Evolutionary conservation across 2,797 vertebrate species (phyloP).

Genomic region (Pogoniulus pusillus): DNA sequence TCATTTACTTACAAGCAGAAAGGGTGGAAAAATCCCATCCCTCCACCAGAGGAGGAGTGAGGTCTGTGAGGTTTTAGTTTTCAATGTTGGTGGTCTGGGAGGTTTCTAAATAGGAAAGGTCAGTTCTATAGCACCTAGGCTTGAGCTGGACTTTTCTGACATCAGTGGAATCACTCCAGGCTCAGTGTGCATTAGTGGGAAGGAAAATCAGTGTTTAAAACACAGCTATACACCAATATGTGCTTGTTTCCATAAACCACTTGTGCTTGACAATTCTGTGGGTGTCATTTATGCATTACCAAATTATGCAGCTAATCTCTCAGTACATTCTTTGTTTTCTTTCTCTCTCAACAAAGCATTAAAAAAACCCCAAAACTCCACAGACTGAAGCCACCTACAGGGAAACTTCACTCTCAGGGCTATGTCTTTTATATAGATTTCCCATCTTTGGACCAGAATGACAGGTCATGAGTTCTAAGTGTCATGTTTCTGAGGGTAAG

Average conservation of each 20-base stretch:
- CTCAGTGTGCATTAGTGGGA: neutral
- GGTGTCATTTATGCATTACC: conserved; percentile 35
- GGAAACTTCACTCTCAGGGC: conserved; percentile 3
- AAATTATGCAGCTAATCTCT: conserved; percentile 17
- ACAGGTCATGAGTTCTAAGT: neutral
- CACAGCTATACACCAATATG: neutral
- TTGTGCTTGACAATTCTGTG: conserved; percentile 29
- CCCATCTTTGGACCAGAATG: neutral
- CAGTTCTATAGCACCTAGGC: neutral
- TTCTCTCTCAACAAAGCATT: conserved; percentile 45
- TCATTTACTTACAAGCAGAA: neutral
- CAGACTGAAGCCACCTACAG: conserved; percentile 5
- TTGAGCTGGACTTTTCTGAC: neutral
- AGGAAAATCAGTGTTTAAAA: conserved; percentile 13
- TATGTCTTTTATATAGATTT: neutral
- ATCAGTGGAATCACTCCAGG: neutral
- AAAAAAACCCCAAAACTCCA: neutral
- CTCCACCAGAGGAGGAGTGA: neutral
- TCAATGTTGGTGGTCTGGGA: neutral
- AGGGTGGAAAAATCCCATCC: neutral
- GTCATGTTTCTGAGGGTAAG: neutral
- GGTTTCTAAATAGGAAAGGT: neutral
- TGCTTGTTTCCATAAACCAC: neutral
- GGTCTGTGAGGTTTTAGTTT: neutral
- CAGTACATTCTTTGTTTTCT: conserved; percentile 12